Conservation (phyloP, 2,797 vertebrate genomes). For the Cetoscarus ocellatus region DNA sequence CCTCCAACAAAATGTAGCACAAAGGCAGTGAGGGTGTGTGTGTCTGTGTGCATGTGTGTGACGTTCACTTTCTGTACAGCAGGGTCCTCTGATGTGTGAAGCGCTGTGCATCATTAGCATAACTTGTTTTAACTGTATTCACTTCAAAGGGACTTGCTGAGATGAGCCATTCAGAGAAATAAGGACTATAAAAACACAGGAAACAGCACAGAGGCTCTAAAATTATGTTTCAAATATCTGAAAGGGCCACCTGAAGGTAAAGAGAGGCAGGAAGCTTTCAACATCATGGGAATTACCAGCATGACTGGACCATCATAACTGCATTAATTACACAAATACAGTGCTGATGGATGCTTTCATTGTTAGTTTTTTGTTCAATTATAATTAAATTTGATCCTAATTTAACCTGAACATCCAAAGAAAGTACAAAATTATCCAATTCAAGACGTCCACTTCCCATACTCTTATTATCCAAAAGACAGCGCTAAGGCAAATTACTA, state of each 20-base stretch:
- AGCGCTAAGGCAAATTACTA: too few relatives aligned
- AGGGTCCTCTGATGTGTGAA: constrained; percentile 52
- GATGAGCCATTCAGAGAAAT: constrained; percentile 51
- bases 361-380: too few relatives aligned
- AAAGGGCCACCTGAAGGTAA: neutral
- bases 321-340: too few relatives aligned
- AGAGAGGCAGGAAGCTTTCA: neutral
- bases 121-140: constrained; percentile 65
- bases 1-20: constrained; percentile 46
- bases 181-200: constrained; percentile 33
- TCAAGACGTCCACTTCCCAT: too few relatives aligned
- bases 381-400: too few relatives aligned
- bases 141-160: constrained; percentile 70
- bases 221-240: neutral
- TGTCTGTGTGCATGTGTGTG: constrained; percentile 17
- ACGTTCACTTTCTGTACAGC: constrained; percentile 39
- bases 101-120: constrained; percentile 62
- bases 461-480: too few relatives aligned
- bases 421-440: too few relatives aligned
- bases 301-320: too few relatives aligned
- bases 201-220: constrained; percentile 15
- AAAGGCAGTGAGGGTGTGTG: constrained; percentile 30
- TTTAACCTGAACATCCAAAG: too few relatives aligned
- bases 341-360: too few relatives aligned
- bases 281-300: neutral